Percentiles rank a stretch among this genome's conserved stretches.
These are phyloP conservation scores for Phalacrocorax carbo DNA, from an alignment of 2,113 vertebrate species.

Conservation along the genomic window DNA sequence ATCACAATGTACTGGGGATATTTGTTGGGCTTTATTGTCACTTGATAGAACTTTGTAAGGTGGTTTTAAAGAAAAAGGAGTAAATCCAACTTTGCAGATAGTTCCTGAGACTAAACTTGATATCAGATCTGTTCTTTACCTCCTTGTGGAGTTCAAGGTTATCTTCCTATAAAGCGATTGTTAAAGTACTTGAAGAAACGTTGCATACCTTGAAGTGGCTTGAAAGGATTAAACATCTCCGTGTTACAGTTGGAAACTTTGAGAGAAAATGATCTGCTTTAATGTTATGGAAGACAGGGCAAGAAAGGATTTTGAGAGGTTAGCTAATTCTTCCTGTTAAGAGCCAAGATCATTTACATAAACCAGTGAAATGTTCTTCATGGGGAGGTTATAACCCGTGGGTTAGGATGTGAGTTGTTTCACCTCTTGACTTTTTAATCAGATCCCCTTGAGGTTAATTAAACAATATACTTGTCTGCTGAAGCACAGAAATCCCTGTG, in stretches of 20 bases:
- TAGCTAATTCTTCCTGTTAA: neutral
- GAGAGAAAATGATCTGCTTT: neutral
- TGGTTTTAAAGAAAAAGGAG: neutral
- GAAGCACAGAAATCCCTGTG: neutral
- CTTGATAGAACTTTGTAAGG: neutral
- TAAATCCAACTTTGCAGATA: neutral
- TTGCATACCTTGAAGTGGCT: neutral
- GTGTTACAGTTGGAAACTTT: neutral
- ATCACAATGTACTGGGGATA: neutral
- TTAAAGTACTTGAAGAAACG: neutral
- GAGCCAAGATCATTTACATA: neutral
- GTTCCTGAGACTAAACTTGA: neutral
- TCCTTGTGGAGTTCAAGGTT: neutral
- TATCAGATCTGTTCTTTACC: neutral
- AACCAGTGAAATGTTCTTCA: neutral
- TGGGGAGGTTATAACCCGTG: neutral
- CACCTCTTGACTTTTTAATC: constrained; percentile 36
- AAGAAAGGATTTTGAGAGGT: neutral
- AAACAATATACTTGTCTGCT: neutral
- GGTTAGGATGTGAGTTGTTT: neutral
- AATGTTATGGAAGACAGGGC: neutral
- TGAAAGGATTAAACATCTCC: neutral
- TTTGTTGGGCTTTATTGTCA: neutral
- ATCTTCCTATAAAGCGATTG: neutral
- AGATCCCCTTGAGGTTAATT: constrained; percentile 11